Percentiles rank a stretch among this genome's conserved stretches.
These are phyloP conservation scores for Paramormyrops kingsleyae DNA, from an alignment of 2,113 vertebrate species.

Conservation along the genomic window DNA sequence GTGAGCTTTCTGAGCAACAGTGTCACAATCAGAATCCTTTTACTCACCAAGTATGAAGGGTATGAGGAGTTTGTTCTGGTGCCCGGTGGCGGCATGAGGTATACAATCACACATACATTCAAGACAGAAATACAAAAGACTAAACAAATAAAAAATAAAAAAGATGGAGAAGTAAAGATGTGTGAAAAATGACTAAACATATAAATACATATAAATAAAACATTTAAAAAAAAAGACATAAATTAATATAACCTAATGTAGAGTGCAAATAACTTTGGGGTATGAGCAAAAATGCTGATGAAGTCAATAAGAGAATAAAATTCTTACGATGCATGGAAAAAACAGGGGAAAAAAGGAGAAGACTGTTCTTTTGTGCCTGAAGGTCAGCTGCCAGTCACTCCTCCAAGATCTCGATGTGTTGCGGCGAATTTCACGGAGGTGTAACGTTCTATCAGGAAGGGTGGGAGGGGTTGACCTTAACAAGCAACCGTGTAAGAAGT, in stretches of 20 bases:
- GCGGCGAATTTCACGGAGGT: neutral
- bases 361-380: constrained; percentile 34
- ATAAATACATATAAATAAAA: neutral
- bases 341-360: neutral
- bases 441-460: neutral
- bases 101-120: neutral
- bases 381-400: constrained; percentile 50
- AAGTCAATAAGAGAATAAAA: neutral
- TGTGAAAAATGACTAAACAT: neutral
- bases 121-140: neutral
- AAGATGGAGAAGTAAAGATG: neutral
- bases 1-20: neutral
- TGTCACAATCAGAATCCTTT: neutral
- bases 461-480: neutral
- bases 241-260: neutral
- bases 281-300: neutral
- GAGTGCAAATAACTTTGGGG: neutral
- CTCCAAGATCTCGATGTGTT: neutral
- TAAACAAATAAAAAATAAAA: neutral
- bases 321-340: neutral
- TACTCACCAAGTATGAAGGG: neutral
- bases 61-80: neutral
- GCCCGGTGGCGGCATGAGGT: neutral
- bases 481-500: neutral
- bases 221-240: neutral